These are phyloP conservation scores for Macrotrachela quadricornifera DNA, from an alignment of 1,140 invertebrate species.

Conservation along the genomic window DNA sequence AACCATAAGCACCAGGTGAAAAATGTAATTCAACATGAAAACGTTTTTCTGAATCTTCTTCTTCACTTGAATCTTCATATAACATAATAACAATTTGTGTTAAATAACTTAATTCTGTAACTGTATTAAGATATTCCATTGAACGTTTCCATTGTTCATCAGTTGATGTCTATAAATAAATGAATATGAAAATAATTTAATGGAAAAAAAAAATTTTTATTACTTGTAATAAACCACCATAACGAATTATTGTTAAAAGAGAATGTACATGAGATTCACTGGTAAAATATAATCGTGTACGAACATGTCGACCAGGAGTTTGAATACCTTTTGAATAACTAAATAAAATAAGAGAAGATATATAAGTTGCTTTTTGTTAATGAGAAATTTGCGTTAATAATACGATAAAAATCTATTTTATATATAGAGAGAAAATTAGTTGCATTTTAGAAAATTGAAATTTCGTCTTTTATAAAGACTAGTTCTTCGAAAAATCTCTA, in stretches of 20 bases:
- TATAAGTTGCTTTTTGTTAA: too few species aligned
- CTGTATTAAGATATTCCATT: constrained; percentile 90
- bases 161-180: constrained; percentile 31
- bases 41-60: constrained; percentile 11
- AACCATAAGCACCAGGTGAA: constrained; percentile 5
- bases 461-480: too few species aligned
- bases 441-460: too few species aligned
- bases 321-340: constrained; percentile 92
- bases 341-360: constrained; percentile 12
- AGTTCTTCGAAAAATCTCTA: too few species aligned
- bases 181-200: too few species aligned
- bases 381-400: too few species aligned
- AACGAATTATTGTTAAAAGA: constrained; percentile 74
- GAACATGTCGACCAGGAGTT: constrained; percentile 82
- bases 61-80: constrained; percentile 95
- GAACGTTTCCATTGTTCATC: constrained; percentile 95
- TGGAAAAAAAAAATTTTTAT: too few species aligned
- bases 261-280: constrained; percentile 98
- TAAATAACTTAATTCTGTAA: constrained; percentile 96
- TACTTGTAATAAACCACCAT: constrained; percentile 71
- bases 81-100: constrained; percentile 96
- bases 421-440: too few species aligned
- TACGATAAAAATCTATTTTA: too few species aligned
- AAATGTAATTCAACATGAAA: constrained; percentile 13
- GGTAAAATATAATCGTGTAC: constrained; percentile 90